Evolutionary conservation across 2,797 vertebrate species (phyloP), one percentile per base, ranked within the genome.

Genomic region (Anisognathus igniventris): DNA sequence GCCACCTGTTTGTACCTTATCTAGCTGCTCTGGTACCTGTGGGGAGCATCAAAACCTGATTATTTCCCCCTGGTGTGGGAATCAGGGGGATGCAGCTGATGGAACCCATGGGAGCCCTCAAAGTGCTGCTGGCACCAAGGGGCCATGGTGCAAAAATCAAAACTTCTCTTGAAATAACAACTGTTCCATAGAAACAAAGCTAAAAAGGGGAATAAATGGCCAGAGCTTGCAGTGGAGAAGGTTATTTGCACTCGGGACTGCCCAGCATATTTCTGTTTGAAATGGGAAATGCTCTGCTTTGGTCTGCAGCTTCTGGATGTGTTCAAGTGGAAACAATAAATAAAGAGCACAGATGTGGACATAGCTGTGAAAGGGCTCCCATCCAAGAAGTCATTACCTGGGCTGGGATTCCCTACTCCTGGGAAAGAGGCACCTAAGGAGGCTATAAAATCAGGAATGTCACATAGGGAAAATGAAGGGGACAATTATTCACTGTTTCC

Each of bases 61-160:
- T 35, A 31, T 71, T 71, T 31, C 37, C 58, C 23, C 23, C 47
- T 11, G 27, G 14, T 7, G n/a, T 27, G 33, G 54, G 50, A 56
- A n/a, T 20, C 60, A 70, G 31, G n/a, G 30, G 37, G 6, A 51
- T 56, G n/a, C 42, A 82, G 33, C 10, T 65, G 54, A n/a, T 17
- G 2, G 2, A 19, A 25, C 1, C 0, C 19, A 24, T 1, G 13
- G 13, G 39, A 79, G 23, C 28, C 40, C 37, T 72, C 82, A 75
- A 19, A 44, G 6, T 1, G 2, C 42, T 45, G 31, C 16, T 50
- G n/a, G 61, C n/a, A 57, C 35, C 58, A 44, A 74, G 50, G 19
- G 18, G 8, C 31, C 2, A 0, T 7, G 14, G 35, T 17, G 13
- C 21, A 65, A 58, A 90, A 90, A 40, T 19, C 47, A 86, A 44